Evolutionary conservation across 2,888 invertebrate species (phyloP).

Genomic region (Allolobophora icterica): DNA sequence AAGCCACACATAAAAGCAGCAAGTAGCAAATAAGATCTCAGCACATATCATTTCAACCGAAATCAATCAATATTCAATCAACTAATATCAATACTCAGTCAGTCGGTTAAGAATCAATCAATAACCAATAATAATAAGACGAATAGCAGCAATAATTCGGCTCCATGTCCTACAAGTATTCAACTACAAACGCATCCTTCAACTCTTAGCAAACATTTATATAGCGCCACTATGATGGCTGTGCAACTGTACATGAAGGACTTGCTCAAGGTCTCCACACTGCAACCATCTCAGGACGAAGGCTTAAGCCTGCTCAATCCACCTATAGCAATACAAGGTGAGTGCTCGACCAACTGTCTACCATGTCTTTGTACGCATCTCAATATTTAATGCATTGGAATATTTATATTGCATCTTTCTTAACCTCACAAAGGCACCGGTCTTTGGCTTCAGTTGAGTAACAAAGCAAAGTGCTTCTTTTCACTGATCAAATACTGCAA

Average conservation of each 20-base stretch:
- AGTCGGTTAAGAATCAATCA: background rate
- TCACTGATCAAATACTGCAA: too few relatives aligned
- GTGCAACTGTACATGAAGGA: background rate
- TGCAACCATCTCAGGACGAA: background rate
- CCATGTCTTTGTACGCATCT: background rate
- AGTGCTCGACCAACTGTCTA: background rate
- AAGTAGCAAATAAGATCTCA: background rate
- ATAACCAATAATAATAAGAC: background rate
- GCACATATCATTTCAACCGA: background rate
- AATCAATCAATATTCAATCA: background rate
- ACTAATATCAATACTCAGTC: background rate
- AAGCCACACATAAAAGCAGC: background rate
- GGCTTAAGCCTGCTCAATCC: background rate
- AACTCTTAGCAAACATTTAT: background rate
- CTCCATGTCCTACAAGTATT: background rate
- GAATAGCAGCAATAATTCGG: too few relatives aligned
- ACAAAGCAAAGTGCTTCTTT: too few relatives aligned
- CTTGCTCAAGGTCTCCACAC: background rate
- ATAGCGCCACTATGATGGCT: background rate
- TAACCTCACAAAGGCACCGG: background rate
- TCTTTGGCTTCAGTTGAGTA: too few relatives aligned
- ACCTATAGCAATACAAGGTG: background rate
- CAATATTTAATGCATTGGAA: background rate
- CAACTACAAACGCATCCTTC: background rate
- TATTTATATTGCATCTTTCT: background rate